phyloP scores from a whole-genome alignment of 2,797 vertebrate genomes.

The Heliangelus exortis region DNA sequence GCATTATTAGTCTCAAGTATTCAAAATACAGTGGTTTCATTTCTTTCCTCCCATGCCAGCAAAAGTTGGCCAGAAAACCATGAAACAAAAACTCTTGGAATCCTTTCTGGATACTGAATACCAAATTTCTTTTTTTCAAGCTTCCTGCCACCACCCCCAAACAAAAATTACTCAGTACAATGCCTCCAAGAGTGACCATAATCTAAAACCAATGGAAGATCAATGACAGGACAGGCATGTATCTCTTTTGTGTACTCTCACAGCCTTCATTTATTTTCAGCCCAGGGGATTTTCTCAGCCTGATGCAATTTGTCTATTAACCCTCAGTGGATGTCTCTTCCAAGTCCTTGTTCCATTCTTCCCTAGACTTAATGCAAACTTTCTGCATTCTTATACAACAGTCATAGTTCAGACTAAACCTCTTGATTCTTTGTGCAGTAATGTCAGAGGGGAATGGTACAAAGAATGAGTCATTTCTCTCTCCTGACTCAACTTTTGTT shows the following conservation, averaged over 20 bases:
- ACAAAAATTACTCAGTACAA: background rate
- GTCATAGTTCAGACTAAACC: background rate
- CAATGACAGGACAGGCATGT: background rate
- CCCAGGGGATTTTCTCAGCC: background rate
- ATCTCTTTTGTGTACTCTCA: background rate
- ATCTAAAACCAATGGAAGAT: background rate
- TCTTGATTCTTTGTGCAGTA: background rate
- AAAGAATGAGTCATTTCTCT: conserved; percentile 33
- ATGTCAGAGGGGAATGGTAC: background rate
- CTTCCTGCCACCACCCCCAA: fast-evolving
- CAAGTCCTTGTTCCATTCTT: background rate
- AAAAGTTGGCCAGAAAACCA: background rate
- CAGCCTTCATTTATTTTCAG: background rate
- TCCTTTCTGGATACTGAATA: background rate
- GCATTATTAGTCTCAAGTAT: background rate
- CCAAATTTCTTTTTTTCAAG: background rate
- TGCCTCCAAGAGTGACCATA: background rate
- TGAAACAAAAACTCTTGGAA: background rate
- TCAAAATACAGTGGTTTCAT: background rate
- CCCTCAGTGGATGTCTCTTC: background rate
- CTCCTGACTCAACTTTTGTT: conserved; percentile 26
- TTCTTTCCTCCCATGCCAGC: background rate
- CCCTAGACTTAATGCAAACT: background rate
- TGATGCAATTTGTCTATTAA: background rate
- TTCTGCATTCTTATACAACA: background rate